Percentiles rank a stretch among this genome's conserved stretches.
phyloP scores from a whole-genome alignment of 2,888 invertebrate species.

The Leucozona laternaria region DNA sequence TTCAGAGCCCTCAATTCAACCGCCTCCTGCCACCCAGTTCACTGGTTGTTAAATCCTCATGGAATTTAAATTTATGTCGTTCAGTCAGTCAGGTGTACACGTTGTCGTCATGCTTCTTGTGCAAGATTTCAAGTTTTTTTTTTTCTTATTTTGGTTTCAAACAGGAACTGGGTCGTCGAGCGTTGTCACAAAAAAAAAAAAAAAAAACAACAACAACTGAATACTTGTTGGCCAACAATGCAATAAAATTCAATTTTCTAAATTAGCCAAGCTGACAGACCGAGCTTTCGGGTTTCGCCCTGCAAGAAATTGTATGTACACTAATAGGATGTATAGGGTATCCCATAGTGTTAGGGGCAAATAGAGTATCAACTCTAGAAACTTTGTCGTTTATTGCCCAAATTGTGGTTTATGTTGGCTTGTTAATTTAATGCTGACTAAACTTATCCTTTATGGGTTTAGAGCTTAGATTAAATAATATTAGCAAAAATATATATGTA shows the following conservation, averaged over 20 bases:
- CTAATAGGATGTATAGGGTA: slow-evolving; percentile 27
- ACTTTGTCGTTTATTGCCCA: slow-evolving; percentile 59
- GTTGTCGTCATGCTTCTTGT: slow-evolving; percentile 37
- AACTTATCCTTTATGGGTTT: slow-evolving; percentile 33
- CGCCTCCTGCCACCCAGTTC: slow-evolving; percentile 12
- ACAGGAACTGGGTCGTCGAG: slow-evolving; percentile 52
- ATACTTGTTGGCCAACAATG: slow-evolving; percentile 62
- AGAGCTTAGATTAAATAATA: not conserved
- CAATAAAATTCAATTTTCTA: slow-evolving; percentile 72
- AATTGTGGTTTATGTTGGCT: slow-evolving; percentile 53
- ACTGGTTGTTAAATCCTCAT: slow-evolving; percentile 35
- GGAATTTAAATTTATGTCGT: slow-evolving; percentile 64
- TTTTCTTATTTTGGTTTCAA: not conserved
- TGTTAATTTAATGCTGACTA: slow-evolving; percentile 41
- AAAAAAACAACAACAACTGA: slow-evolving; percentile 20
- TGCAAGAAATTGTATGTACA: slow-evolving; percentile 2
- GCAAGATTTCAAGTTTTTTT: slow-evolving; percentile 10
- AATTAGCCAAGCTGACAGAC: slow-evolving; percentile 56
- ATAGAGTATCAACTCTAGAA: slow-evolving; percentile 37
- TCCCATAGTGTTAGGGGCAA: slow-evolving; percentile 4
- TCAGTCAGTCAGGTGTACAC: slow-evolving; percentile 50
- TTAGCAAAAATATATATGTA: not conserved
- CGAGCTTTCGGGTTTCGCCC: slow-evolving; percentile 10
- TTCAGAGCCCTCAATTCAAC: slow-evolving; percentile 32
- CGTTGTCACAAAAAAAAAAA: slow-evolving; percentile 26